A percentile compares a stretch with the other conserved stretches of the same genome.
These are phyloP conservation scores for Dioctria rufipes DNA, from an alignment of 2,888 invertebrate genomes.

Conservation along the genomic window DNA sequence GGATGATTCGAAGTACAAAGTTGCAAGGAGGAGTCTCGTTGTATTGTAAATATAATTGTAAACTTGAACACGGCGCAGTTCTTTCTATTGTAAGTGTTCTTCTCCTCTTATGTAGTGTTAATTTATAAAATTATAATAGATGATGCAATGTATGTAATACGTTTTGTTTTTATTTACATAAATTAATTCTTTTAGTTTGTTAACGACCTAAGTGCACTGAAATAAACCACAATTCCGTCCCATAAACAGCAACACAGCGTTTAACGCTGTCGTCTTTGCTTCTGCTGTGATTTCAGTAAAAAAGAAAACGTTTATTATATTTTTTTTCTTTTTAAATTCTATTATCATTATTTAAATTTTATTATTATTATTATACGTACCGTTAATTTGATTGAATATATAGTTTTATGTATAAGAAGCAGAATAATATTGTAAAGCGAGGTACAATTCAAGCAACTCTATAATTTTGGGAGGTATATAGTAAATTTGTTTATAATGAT, in stretches of 20 bases:
- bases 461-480: constrained; percentile 23
- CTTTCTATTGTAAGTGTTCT: background rate
- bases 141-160: constrained; percentile 33
- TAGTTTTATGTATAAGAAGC: background rate
- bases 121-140: constrained; percentile 34
- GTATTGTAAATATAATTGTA: constrained; percentile 28
- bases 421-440: background rate
- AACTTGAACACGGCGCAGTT: constrained; percentile 13
- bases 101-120: constrained; percentile 21
- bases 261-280: constrained; percentile 11
- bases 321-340: constrained; percentile 39
- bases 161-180: background rate
- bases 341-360: background rate
- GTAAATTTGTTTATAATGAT: constrained; percentile 23
- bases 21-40: constrained; percentile 14
- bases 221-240: constrained; percentile 42
- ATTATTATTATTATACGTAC: too few species aligned
- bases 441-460: constrained; percentile 26
- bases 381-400: constrained; percentile 1
- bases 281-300: constrained; percentile 51
- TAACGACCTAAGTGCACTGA: constrained; percentile 11
- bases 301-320: background rate
- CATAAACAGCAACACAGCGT: constrained; percentile 20
- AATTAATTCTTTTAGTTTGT: background rate
- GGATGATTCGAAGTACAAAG: constrained; percentile 47